Evolutionary conservation across 2,888 invertebrate genomes (phyloP).

Genomic region (Odontomyia ornata): DNA sequence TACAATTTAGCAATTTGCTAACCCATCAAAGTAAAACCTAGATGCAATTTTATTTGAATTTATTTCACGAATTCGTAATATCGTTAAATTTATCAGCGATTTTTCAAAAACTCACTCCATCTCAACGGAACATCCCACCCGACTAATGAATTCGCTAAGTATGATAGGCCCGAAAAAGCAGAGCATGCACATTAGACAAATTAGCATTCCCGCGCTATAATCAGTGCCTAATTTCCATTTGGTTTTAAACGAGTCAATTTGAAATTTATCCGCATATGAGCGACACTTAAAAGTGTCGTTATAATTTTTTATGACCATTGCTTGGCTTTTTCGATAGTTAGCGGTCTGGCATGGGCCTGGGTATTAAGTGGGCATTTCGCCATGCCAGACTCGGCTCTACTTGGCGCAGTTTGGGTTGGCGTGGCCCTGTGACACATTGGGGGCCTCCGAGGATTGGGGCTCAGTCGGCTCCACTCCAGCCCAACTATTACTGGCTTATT

Average conservation of each 20-base stretch:
- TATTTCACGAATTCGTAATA: no score
- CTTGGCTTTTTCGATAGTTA: conserved; percentile 18
- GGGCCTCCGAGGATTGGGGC: conserved; percentile 27
- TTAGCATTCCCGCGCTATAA: conserved; percentile 7
- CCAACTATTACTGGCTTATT: background rate
- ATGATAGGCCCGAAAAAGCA: background rate
- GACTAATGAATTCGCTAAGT: background rate
- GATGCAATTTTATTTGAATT: no score
- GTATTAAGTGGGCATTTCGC: conserved; percentile 4
- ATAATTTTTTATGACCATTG: conserved; percentile 15
- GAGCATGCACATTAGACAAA: conserved; percentile 9
- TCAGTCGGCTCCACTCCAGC: background rate
- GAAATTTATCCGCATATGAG: conserved; percentile 25
- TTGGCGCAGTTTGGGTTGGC: background rate
- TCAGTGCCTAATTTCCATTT: conserved; percentile 5
- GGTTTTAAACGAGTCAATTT: conserved; percentile 23
- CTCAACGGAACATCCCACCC: no score
- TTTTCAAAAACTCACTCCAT: no score
- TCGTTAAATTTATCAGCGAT: no score
- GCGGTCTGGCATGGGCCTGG: conserved; percentile 6
- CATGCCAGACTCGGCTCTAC: background rate
- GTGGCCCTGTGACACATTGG: conserved; percentile 17
- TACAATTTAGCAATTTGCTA: no score
- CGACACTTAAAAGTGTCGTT: conserved; percentile 37
- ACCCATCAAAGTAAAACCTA: no score